Conservation (phyloP, 2,888 invertebrate species). For the Marasmarcha lunaedactyla region DNA sequence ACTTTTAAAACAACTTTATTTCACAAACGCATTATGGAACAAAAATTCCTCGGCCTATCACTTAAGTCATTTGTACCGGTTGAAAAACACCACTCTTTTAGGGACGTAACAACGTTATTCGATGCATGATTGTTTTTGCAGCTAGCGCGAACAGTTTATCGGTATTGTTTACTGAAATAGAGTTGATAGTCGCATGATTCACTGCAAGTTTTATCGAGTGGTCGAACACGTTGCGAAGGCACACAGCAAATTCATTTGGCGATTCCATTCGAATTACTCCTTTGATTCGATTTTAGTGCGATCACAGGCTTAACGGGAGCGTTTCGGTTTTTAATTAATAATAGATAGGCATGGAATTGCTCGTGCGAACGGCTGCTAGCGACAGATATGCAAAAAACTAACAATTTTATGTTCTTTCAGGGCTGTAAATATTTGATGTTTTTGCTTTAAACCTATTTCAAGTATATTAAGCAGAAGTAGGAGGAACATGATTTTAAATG, state of each 20-base stretch:
- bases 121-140: neutral
- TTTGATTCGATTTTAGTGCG: slow-evolving; percentile 50
- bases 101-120: neutral
- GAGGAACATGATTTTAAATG: too few species aligned
- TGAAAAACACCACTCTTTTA: slow-evolving; percentile 1
- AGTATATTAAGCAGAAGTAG: too few species aligned
- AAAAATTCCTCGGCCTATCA: neutral
- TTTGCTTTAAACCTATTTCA: too few species aligned
- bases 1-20: neutral
- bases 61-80: slow-evolving; percentile 1
- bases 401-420: too few species aligned
- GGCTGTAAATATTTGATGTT: too few species aligned
- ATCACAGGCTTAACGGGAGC: slow-evolving; percentile 39
- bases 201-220: neutral
- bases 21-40: neutral
- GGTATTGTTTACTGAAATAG: neutral
- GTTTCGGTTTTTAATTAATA: slow-evolving; percentile 59
- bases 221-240: neutral
- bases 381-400: neutral
- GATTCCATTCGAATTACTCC: slow-evolving; percentile 51
- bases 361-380: neutral
- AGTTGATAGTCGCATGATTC: neutral
- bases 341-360: slow-evolving; percentile 25
- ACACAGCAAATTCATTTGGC: slow-evolving; percentile 13
- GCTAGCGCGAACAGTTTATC: neutral